phyloP scores from a whole-genome alignment of 37 sponge, comb jelly and placozoan species.

The Petrosia ficiformis region DNA sequence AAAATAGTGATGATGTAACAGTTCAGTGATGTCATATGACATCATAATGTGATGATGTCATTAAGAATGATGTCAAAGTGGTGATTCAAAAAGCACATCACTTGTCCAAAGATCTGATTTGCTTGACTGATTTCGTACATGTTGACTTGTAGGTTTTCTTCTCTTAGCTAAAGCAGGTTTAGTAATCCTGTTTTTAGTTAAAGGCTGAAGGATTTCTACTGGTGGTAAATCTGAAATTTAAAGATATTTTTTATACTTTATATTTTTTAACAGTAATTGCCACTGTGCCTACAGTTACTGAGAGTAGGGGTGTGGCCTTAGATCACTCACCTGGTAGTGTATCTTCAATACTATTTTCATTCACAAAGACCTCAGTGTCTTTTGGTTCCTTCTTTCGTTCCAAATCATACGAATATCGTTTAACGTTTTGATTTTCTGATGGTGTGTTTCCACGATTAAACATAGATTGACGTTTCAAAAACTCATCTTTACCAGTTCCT shows the following conservation, averaged over 20 bases:
- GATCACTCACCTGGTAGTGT: constrained; percentile 1
- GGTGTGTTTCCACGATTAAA: not conserved
- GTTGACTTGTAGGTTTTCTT: constrained; percentile 9
- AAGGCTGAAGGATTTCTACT: not conserved
- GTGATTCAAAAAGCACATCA: no score
- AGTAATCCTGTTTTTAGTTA: constrained; percentile 35
- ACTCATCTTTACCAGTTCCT: not conserved
- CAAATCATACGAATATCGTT: not conserved
- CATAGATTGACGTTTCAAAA: not conserved
- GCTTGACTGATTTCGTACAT: not conserved
- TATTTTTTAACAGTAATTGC: not conserved
- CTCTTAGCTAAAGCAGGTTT: not conserved
- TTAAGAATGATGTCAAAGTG: no score
- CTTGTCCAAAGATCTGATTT: no score
- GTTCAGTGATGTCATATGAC: no score
- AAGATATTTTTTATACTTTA: not conserved
- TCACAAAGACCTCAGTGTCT: not conserved
- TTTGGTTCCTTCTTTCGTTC: not conserved
- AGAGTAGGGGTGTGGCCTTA: not conserved
- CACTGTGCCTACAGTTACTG: not conserved
- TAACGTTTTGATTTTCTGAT: not conserved
- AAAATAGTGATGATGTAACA: no score
- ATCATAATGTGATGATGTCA: no score
- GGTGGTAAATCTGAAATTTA: not conserved
- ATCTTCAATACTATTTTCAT: not conserved